Evolutionary conservation across 2,888 invertebrate species (phyloP).

Genomic region (Caenorhabditis doughertyi): DNA sequence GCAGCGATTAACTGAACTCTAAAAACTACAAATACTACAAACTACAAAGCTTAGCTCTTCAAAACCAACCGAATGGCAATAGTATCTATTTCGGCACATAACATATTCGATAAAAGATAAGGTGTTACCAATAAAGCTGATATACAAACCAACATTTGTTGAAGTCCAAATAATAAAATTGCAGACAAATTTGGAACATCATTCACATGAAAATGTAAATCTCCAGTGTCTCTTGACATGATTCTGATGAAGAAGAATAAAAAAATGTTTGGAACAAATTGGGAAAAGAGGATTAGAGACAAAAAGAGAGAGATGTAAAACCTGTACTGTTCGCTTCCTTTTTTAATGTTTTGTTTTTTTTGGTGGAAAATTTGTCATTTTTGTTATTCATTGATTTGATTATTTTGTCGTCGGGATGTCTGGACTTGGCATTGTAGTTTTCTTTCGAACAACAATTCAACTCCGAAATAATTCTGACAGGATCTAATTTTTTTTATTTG

Average conservation of each 20-base stretch:
- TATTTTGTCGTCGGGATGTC: not conserved
- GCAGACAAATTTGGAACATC: constrained; percentile 48
- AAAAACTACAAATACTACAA: not conserved
- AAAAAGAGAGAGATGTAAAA: not conserved
- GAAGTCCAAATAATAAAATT: constrained; percentile 56
- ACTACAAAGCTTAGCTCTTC: not conserved
- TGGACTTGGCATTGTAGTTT: too few species aligned
- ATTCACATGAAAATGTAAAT: constrained; percentile 58
- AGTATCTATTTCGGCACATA: constrained; percentile 75
- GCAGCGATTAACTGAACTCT: constrained; percentile 77
- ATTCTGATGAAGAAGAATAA: not conserved
- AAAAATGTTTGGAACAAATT: not conserved
- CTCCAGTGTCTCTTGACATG: not conserved
- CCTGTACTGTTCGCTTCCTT: constrained; percentile 12
- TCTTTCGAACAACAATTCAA: too few species aligned
- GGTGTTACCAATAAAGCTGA: constrained; percentile 77
- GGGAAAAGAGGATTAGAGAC: constrained; percentile 9
- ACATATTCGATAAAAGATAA: constrained; percentile 73
- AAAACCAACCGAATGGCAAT: constrained; percentile 66
- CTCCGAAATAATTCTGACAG: too few species aligned
- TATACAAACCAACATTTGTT: constrained; percentile 79
- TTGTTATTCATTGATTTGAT: not conserved
- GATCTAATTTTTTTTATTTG: too few species aligned
- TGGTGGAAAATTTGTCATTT: constrained; percentile 1
- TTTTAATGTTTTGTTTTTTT: constrained; percentile 1